A percentile compares a stretch with the other conserved stretches of the same genome.
These are phyloP conservation scores for Manis crassicaudata DNA, from an alignment of 2,797 vertebrate species.

Conservation along the genomic window DNA sequence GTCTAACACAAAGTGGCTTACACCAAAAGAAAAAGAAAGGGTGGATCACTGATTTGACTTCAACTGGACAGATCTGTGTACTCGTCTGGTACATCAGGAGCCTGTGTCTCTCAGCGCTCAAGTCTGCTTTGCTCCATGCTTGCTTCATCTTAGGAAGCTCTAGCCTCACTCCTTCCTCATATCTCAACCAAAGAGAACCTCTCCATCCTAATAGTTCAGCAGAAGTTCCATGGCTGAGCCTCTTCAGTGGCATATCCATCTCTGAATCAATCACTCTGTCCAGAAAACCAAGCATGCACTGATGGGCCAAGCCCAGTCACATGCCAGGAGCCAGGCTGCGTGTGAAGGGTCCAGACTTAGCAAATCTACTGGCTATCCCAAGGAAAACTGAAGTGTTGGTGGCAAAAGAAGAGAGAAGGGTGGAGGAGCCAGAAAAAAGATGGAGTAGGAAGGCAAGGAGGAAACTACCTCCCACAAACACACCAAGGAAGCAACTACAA, in stretches of 20 bases:
- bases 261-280: not conserved
- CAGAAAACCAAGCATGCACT: not conserved
- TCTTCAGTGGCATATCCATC: not conserved
- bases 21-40: not conserved
- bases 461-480: too few relatives aligned
- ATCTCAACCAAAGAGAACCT: not conserved
- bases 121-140: not conserved
- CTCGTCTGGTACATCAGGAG: rapidly evolving
- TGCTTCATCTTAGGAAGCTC: not conserved
- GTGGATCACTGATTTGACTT: not conserved
- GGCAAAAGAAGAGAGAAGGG: not conserved
- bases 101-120: not conserved
- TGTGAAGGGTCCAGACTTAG: not conserved
- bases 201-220: not conserved
- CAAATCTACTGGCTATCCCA: not conserved
- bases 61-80: not conserved
- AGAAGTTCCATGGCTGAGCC: not conserved
- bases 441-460: too few relatives aligned
- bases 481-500: too few relatives aligned
- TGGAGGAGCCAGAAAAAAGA: too few relatives aligned
- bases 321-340: not conserved
- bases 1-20: not conserved
- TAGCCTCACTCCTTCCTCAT: not conserved
- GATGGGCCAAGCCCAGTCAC: not conserved
- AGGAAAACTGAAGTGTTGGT: not conserved